These are phyloP conservation scores for Amazona vittata DNA, from an alignment of 2,113 vertebrate genomes.

Conservation along the genomic window DNA sequence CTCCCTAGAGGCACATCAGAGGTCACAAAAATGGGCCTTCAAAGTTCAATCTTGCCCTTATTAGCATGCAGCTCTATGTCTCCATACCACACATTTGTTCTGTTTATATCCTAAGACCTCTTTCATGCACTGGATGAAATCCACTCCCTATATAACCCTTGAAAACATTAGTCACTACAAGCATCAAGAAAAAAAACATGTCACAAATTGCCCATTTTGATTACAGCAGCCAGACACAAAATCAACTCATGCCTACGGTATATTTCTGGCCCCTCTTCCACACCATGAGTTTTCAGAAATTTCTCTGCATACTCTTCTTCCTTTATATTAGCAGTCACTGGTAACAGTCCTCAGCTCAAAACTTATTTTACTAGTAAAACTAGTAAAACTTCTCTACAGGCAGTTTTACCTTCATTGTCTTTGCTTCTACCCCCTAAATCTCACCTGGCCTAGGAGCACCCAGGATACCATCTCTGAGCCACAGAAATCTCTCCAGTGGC, in stretches of 20 bases:
- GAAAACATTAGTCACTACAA: background rate
- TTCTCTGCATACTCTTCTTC: background rate
- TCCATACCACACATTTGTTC: background rate
- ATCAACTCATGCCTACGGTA: background rate
- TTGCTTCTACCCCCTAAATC: background rate
- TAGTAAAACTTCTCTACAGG: rapidly evolving
- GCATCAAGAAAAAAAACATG: background rate
- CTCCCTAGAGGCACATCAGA: background rate
- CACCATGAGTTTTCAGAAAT: background rate
- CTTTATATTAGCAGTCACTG: background rate
- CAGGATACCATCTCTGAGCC: background rate
- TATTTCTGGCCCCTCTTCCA: background rate
- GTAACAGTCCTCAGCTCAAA: background rate
- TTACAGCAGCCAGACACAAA: background rate
- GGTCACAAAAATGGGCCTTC: background rate
- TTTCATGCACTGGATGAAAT: background rate
- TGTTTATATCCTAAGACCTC: background rate
- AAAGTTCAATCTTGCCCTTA: background rate
- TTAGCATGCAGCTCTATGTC: background rate
- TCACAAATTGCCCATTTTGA: background rate
- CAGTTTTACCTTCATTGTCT: background rate
- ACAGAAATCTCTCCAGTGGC: background rate
- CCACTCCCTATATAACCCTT: background rate
- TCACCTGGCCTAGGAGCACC: background rate
- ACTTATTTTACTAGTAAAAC: background rate